Conservation (phyloP, 2,113 vertebrate species). For the Nymphicus hollandicus region DNA sequence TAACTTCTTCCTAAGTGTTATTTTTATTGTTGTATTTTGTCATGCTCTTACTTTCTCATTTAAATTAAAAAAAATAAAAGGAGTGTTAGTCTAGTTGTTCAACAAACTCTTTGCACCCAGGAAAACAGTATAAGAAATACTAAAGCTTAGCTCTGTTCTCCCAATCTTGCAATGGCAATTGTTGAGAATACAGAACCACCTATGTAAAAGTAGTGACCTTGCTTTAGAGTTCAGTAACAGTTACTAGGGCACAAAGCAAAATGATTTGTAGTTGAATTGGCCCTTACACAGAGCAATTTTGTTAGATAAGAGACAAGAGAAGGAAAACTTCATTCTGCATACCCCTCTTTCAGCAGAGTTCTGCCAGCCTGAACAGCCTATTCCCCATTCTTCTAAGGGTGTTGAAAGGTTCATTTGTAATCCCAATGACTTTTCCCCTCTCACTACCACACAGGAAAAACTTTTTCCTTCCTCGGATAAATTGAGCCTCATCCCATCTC, state of each 20-base stretch:
- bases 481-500: not conserved
- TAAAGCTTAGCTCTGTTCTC: not conserved
- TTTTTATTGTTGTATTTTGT: not conserved
- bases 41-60: not conserved
- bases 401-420: not conserved
- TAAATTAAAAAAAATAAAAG: not conserved
- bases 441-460: fast-evolving
- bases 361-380: not conserved
- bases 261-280: not conserved
- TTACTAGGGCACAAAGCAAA: not conserved
- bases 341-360: not conserved
- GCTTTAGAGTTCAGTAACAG: not conserved
- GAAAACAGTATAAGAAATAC: not conserved
- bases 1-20: not conserved
- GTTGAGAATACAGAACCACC: not conserved
- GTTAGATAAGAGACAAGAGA: not conserved
- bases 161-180: not conserved
- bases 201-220: not conserved
- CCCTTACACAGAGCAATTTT: not conserved
- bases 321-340: not conserved
- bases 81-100: not conserved
- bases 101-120: not conserved
- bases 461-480: not conserved
- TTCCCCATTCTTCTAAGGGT: not conserved
- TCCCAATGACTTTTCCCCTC: not conserved